These are phyloP conservation scores for Rhabdophis nuchalis DNA, from an alignment of 2,797 vertebrate genomes.

Conservation along the genomic window DNA sequence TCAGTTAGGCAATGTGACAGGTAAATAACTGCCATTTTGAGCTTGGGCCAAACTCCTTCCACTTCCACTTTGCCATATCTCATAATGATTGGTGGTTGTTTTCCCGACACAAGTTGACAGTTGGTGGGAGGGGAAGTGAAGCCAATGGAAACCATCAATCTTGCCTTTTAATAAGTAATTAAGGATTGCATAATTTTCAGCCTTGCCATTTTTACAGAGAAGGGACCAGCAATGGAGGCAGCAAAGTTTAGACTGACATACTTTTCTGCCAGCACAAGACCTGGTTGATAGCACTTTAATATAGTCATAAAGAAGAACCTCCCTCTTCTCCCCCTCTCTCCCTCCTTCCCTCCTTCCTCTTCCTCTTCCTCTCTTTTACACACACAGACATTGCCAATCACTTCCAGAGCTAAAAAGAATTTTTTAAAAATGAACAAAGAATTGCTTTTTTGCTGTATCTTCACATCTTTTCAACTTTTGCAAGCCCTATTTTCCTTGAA, in stretches of 20 bases:
- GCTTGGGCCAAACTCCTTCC: not conserved
- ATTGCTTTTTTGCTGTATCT: not conserved
- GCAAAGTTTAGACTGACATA: not conserved
- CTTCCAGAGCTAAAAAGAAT: not conserved
- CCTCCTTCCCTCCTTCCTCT: not conserved
- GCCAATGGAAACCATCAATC: not conserved
- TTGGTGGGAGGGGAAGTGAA: not conserved
- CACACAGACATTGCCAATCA: not conserved
- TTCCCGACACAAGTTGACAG: not conserved
- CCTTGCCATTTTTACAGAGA: not conserved
- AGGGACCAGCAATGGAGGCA: not conserved
- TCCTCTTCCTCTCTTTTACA: not conserved
- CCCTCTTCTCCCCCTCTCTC: not conserved
- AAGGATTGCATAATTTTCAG: not conserved
- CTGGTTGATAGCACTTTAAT: not conserved
- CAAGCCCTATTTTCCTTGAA: not conserved
- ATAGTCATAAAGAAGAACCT: not conserved
- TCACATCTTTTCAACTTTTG: constrained; percentile 8
- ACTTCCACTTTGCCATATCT: not conserved
- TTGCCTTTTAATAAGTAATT: not conserved
- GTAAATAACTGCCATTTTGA: not conserved
- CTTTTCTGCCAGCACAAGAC: not conserved
- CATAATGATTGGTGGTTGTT: not conserved
- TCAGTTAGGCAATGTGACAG: not conserved
- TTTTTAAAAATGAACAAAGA: not conserved